Evolutionary conservation across 2,797 vertebrate species (phyloP).

Genomic region (Phataginus tricuspis): DNA sequence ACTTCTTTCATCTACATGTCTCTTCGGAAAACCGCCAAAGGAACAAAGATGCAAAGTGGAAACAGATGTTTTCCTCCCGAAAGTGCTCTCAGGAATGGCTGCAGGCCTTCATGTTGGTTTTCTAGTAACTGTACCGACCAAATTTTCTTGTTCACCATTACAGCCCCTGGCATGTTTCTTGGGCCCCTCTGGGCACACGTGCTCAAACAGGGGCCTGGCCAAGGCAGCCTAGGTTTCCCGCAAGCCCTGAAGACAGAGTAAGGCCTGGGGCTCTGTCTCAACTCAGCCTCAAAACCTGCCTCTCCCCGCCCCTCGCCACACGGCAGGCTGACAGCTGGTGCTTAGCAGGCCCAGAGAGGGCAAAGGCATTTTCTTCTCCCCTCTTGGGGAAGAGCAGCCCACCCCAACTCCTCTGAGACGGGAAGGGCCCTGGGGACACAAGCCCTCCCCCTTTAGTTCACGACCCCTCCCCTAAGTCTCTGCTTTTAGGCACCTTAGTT

Average conservation of each 20-base stretch:
- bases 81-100: conserved; percentile 50
- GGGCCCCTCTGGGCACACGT: not conserved
- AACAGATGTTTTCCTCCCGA: conserved; percentile 66
- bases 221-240: not conserved
- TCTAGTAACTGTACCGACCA: not conserved
- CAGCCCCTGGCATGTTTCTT: not conserved
- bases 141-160: not conserved
- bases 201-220: not conserved
- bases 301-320: not conserved
- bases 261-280: not conserved
- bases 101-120: not conserved
- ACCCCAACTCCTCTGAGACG: not conserved
- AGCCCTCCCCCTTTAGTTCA: not conserved
- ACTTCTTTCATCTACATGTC: conserved; percentile 30
- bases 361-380: not conserved
- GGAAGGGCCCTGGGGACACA: not conserved
- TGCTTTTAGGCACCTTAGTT: conserved; percentile 83
- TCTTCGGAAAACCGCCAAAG: conserved; percentile 73
- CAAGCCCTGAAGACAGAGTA: not conserved
- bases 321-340: not conserved
- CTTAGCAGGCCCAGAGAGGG: not conserved
- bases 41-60: conserved; percentile 67
- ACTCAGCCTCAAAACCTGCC: not conserved
- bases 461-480: conserved; percentile 58
- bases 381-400: conserved; percentile 26